These are phyloP conservation scores for Hesperophylax magnus DNA, from an alignment of 1,140 invertebrate genomes.

Conservation along the genomic window DNA sequence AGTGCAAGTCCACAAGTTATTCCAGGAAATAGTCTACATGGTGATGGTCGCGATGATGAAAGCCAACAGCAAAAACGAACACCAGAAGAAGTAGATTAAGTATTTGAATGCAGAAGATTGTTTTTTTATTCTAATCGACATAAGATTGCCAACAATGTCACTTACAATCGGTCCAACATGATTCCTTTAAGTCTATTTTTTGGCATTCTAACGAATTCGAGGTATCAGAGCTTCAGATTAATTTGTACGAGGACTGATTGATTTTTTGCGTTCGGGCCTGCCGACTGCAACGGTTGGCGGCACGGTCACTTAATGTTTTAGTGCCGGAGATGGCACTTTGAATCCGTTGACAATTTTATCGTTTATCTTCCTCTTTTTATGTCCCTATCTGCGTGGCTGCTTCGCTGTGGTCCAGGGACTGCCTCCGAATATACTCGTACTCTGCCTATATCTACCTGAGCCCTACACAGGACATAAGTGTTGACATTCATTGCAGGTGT, in stretches of 20 bases:
- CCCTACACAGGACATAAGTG: neutral
- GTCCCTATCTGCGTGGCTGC: conserved; percentile 25
- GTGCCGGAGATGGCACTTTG: conserved; percentile 36
- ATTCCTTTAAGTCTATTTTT: too few relatives aligned
- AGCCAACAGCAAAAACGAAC: too few relatives aligned
- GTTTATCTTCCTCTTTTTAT: conserved; percentile 34
- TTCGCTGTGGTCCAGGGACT: conserved; percentile 31
- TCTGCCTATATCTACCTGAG: neutral
- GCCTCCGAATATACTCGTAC: conserved; percentile 17
- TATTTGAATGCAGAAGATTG: too few relatives aligned
- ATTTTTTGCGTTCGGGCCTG: conserved; percentile 30
- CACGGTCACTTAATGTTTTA: conserved; percentile 24
- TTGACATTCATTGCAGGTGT: too few relatives aligned
- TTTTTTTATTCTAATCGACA: too few relatives aligned
- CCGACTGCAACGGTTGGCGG: neutral
- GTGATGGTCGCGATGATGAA: too few relatives aligned
- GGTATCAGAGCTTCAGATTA: neutral
- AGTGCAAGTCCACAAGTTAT: too few relatives aligned
- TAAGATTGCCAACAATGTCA: too few relatives aligned
- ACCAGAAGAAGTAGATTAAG: too few relatives aligned
- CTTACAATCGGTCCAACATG: too few relatives aligned
- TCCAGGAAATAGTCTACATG: too few relatives aligned
- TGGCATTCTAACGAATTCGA: too few relatives aligned
- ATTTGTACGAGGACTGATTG: conserved; percentile 7
- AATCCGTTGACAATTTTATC: conserved; percentile 44